phyloP scores from a whole-genome alignment of 1,140 invertebrate genomes.

The Neuroterus valhalla region DNA sequence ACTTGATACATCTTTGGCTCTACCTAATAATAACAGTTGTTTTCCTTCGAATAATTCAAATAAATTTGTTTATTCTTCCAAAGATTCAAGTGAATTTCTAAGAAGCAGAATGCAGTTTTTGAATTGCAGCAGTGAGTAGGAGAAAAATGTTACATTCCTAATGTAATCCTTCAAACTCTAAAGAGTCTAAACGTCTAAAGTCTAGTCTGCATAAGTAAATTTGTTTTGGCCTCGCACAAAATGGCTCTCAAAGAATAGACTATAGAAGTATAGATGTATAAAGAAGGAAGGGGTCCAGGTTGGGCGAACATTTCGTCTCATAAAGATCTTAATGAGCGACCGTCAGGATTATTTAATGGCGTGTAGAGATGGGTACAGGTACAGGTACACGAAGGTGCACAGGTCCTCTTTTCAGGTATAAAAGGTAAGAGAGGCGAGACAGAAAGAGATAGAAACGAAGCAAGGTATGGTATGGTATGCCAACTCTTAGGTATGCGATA shows the following conservation, averaged over 20 bases:
- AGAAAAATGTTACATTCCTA: neutral
- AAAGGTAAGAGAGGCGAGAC: constrained; percentile 47
- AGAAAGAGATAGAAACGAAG: constrained; percentile 1
- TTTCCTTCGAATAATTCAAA: too few relatives aligned
- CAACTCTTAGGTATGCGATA: constrained; percentile 43
- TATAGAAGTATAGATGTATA: neutral
- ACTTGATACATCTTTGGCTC: too few relatives aligned
- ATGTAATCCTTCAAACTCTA: neutral
- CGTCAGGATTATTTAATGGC: constrained; percentile 69
- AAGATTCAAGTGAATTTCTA: too few relatives aligned
- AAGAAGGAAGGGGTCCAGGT: constrained; percentile 32
- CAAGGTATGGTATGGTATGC: constrained; percentile 32
- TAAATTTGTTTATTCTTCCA: too few relatives aligned
- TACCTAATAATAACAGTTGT: too few relatives aligned
- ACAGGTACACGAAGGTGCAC: constrained; percentile 24
- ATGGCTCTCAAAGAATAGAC: too few relatives aligned
- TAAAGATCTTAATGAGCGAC: constrained; percentile 70
- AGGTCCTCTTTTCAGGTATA: constrained; percentile 57
- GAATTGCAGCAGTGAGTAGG: neutral
- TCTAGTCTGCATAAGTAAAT: neutral
- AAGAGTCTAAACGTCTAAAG: too few relatives aligned
- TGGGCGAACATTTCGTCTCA: constrained; percentile 62
- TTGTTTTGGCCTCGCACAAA: constrained; percentile 9
- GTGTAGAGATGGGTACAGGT: constrained; percentile 48
- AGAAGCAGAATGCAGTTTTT: neutral